Conservation (phyloP, 2,888 invertebrate species). For the Drosophila leonis region DNA sequence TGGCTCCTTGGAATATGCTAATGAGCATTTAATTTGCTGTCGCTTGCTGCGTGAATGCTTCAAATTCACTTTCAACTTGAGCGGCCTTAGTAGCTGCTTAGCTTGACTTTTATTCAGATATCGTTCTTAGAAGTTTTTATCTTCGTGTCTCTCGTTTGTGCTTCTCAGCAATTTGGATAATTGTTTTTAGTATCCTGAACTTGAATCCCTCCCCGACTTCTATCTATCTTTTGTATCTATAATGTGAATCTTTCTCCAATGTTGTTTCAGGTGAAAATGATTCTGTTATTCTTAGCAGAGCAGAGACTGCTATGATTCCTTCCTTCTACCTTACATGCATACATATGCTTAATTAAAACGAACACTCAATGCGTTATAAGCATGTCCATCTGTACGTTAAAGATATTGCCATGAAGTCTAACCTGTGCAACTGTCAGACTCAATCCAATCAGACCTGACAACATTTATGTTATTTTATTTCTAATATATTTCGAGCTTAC, state of each 20-base stretch:
- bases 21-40: slow-evolving; percentile 69
- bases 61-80: slow-evolving; percentile 68
- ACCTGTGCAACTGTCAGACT: background rate
- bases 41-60: slow-evolving; percentile 53
- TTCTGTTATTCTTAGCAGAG: background rate
- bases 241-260: background rate
- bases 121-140: slow-evolving; percentile 32
- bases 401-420: background rate
- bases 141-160: slow-evolving; percentile 6
- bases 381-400: background rate
- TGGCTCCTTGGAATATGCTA: slow-evolving; percentile 65
- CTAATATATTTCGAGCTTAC: no score
- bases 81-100: slow-evolving; percentile 60
- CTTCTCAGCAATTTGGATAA: slow-evolving; percentile 25
- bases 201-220: background rate
- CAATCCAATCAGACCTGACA: background rate
- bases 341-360: background rate
- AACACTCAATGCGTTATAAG: background rate
- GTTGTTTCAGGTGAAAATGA: background rate
- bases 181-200: slow-evolving; percentile 22
- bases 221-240: background rate
- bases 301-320: background rate
- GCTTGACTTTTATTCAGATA: slow-evolving; percentile 62
- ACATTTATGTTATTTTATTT: background rate
- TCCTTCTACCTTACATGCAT: background rate